Conservation (phyloP, 1,140 invertebrate genomes). For the Adelges cooleyi region DNA sequence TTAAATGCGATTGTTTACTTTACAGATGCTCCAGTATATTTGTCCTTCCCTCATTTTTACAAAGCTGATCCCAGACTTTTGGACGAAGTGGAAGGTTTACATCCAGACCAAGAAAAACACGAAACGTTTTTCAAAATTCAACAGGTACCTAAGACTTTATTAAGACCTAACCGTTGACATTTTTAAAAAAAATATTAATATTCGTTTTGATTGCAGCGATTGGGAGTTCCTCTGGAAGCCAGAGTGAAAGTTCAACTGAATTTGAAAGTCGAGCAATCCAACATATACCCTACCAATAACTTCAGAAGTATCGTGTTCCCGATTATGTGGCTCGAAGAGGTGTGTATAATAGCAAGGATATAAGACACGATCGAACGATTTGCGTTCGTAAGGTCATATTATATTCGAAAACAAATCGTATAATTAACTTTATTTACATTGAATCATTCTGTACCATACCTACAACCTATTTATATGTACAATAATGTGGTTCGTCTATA, state of each 20-base stretch:
- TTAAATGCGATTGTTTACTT: slow-evolving; percentile 31
- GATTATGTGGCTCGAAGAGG: slow-evolving; percentile 78
- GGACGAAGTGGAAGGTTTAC: slow-evolving; percentile 58
- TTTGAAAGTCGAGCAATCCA: slow-evolving; percentile 57
- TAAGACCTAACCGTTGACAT: no score
- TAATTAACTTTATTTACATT: no score
- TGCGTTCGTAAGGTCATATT: no score
- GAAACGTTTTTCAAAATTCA: slow-evolving; percentile 74
- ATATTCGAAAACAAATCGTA: no score
- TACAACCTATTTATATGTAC: no score
- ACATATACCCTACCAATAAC: slow-evolving; percentile 56
- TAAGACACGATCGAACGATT: no score
- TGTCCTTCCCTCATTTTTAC: slow-evolving; percentile 81
- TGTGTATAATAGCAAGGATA: no score
- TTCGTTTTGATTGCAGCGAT: slow-evolving; percentile 51
- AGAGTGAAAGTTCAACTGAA: slow-evolving; percentile 71
- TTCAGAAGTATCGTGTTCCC: slow-evolving; percentile 73
- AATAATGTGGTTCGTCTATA: no score
- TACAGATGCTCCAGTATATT: slow-evolving; percentile 69
- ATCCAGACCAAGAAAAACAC: slow-evolving; percentile 57
- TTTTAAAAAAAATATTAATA: background rate
- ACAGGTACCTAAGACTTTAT: no score
- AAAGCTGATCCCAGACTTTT: slow-evolving; percentile 62
- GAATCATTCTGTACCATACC: no score
- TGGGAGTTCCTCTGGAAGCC: slow-evolving; percentile 70